Conservation (phyloP, 2,797 vertebrate genomes). For the Chelidonichthys spinosus region DNA sequence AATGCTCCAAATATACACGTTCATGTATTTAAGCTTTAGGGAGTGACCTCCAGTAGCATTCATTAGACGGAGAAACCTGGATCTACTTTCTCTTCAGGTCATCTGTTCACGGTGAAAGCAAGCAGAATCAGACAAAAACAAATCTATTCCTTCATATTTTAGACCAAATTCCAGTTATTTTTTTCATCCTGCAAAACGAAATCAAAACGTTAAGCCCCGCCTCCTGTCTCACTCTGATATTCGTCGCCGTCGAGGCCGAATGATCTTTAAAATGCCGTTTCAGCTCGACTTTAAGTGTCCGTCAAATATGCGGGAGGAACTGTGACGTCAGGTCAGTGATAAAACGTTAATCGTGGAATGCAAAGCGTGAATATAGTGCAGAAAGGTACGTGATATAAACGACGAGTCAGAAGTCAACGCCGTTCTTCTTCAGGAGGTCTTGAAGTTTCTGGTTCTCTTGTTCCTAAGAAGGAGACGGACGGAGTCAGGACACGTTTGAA, state of each 20-base stretch:
- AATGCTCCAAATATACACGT: slow-evolving; percentile 27
- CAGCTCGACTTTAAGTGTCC: background rate
- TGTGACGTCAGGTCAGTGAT: slow-evolving; percentile 12
- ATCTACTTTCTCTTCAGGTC: slow-evolving; percentile 1
- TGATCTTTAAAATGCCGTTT: no score
- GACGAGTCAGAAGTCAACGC: slow-evolving; percentile 63
- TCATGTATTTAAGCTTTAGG: background rate
- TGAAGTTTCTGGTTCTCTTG: slow-evolving; percentile 89
- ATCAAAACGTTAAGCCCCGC: no score
- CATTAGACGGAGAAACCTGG: background rate
- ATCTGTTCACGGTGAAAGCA: background rate
- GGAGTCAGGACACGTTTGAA: slow-evolving; percentile 4
- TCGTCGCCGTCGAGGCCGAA: no score
- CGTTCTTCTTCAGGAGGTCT: slow-evolving; percentile 85
- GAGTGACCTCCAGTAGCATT: background rate
- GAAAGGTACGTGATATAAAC: background rate
- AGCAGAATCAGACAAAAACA: no score
- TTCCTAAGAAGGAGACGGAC: slow-evolving; percentile 79
- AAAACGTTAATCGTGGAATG: background rate
- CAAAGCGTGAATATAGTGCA: background rate
- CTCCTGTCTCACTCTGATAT: no score
- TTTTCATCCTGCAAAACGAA: no score
- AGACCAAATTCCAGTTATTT: no score
- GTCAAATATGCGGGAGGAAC: background rate
- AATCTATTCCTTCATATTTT: no score